These are phyloP conservation scores for Cyaniris semiargus DNA, from an alignment of 2,888 invertebrate species.

Conservation along the genomic window DNA sequence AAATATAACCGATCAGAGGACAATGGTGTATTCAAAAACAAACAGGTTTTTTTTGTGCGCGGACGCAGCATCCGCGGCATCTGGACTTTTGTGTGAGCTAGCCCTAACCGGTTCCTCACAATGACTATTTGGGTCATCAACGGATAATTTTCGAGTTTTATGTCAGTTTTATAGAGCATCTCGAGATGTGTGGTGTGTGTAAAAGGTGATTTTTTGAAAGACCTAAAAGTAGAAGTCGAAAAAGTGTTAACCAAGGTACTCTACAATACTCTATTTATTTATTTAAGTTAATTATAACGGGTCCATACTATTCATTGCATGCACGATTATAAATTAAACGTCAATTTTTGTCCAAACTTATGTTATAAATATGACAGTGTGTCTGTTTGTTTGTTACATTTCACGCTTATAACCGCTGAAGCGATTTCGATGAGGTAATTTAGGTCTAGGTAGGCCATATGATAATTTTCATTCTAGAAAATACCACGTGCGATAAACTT, in stretches of 20 bases:
- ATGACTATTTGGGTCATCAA: constrained; percentile 70
- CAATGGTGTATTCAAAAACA: constrained; percentile 71
- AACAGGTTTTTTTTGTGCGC: constrained; percentile 67
- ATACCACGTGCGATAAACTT: not conserved
- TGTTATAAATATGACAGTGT: not conserved
- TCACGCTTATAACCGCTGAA: not conserved
- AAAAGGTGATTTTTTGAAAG: constrained; percentile 41
- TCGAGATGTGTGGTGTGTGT: constrained; percentile 42
- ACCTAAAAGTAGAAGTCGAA: not conserved
- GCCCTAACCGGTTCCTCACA: constrained; percentile 66
- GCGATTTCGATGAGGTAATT: not conserved
- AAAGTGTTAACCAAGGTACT: not conserved
- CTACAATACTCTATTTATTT: not conserved
- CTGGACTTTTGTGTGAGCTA: constrained; percentile 69
- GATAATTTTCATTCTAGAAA: not conserved
- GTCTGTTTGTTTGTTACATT: no score
- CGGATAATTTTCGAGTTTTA: constrained; percentile 54
- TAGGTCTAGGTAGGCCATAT: not conserved
- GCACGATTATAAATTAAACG: no score
- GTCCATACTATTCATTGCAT: no score
- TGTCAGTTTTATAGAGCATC: constrained; percentile 56
- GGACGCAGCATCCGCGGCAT: constrained; percentile 75
- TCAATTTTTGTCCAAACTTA: not conserved
- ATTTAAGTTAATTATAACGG: no score
- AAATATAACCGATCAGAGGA: constrained; percentile 74